A percentile compares a stretch with the other conserved stretches of the same genome.
These are phyloP conservation scores for Poecile montanus DNA, from an alignment of 2,797 vertebrate species.

Conservation along the genomic window DNA sequence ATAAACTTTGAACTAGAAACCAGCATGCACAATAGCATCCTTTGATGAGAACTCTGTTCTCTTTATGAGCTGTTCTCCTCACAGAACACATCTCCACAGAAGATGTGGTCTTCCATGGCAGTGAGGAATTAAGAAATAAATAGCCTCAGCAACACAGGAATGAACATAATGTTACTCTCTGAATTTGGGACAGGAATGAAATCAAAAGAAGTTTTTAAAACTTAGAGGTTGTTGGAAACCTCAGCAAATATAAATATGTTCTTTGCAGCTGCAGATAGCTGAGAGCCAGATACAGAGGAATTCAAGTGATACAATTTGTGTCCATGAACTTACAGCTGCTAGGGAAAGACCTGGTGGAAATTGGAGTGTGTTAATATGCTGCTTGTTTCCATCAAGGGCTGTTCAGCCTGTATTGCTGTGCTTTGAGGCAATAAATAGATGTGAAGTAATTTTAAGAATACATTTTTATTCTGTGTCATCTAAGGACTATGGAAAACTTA, in stretches of 20 bases:
- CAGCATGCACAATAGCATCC: background rate
- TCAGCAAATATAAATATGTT: rapidly evolving
- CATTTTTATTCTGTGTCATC: slow-evolving; percentile 52
- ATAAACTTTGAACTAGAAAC: background rate
- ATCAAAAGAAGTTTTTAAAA: background rate
- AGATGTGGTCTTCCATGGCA: background rate
- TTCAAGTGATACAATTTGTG: background rate
- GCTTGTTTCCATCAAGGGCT: background rate
- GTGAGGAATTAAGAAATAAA: background rate
- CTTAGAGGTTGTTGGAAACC: background rate
- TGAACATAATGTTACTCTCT: background rate
- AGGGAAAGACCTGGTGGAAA: background rate
- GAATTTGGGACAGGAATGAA: background rate
- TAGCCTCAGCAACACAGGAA: too few species aligned
- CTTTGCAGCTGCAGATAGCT: background rate
- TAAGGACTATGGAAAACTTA: background rate
- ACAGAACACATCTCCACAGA: too few species aligned
- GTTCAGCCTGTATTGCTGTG: background rate
- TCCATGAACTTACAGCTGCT: background rate
- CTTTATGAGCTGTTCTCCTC: background rate
- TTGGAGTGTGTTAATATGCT: background rate
- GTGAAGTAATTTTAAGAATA: background rate
- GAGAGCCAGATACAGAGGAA: background rate
- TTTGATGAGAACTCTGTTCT: background rate
- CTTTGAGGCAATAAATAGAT: background rate